Base-by-base conservation (phyloP, 1,140 invertebrate species). In the Zaprionus ornatus region DNA sequence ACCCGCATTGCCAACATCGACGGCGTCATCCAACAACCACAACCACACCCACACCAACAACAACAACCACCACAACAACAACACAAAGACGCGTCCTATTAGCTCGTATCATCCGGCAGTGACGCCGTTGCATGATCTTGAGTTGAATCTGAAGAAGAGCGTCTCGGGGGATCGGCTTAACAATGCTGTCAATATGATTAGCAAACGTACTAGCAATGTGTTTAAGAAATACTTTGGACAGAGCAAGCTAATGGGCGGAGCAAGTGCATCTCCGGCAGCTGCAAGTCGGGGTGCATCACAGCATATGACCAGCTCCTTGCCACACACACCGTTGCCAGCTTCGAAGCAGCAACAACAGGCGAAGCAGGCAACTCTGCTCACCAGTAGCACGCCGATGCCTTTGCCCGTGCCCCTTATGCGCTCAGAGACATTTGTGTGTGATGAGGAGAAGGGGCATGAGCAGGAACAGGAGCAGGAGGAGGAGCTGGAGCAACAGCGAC, bases 381-480 rank as follows among this genome's bases (percentile, higher is more conserved):
- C 69, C 27, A 81, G 63, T 59, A 91, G 79, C 32, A 91, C 84
- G 0, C 91, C 90, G 0, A 77, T 79, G 61, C 69, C 87, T 0
- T 68, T 92, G 0, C 68, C 37, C 13, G 6, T 40, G 37, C 37
- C 37, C 6, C 40, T 45, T 6, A 45, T 91, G 57, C 77, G 91
- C 6, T 92, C 91, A 54, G 91, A 92, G 42, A 92, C 91, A 4
- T 92, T 92, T 82, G 82, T 92, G 1, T 90, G 91, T 27, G 72
- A 77, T 17, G 84, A 90, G 42, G 81, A 82, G 25, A 17, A 17
- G 60, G 69, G 48, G 72, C n/a, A 45, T 2, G 7, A 17, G 40
- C n/a, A 17, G 40, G 0, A 42, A 2, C 6, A 74, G n/a, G 12
- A 45, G 48, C 32, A 57, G 4, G n/a, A 40, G n/a, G 15, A 50